Evolutionary conservation across 2,888 invertebrate species (phyloP).

Genomic region (Drosophila birchii): DNA sequence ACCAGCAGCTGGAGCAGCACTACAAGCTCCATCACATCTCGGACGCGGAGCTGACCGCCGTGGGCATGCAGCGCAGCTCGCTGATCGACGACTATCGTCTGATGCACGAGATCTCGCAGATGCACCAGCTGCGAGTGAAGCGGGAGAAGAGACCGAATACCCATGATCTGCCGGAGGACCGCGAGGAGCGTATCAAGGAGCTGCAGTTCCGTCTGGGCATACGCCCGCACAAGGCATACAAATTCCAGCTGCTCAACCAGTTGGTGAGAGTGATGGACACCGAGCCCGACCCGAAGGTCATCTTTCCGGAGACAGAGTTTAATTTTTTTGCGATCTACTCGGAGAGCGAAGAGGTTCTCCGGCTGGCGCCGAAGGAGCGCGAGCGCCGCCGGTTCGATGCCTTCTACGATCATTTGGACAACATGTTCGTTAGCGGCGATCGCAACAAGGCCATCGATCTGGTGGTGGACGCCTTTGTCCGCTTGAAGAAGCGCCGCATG

Average conservation of each 20-base stretch:
- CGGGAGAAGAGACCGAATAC: background rate
- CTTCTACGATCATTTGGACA: conserved; percentile 52
- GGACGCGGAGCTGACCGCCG: conserved; percentile 51
- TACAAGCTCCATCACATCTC: conserved; percentile 50
- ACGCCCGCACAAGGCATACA: conserved; percentile 3
- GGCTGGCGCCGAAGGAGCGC: conserved; percentile 35
- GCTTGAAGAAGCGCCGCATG: conserved; percentile 14
- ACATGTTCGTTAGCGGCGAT: conserved; percentile 38
- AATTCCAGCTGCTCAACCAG: conserved; percentile 32
- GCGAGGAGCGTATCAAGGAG: background rate
- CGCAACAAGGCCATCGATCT: conserved; percentile 39
- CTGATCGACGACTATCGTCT: conserved; percentile 67
- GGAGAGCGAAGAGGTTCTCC: conserved; percentile 5
- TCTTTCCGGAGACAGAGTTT: conserved; percentile 43
- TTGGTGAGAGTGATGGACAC: conserved; percentile 22
- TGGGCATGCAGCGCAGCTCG: conserved; percentile 43
- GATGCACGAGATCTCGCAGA: conserved; percentile 50
- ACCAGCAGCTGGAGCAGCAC: conserved; percentile 33
- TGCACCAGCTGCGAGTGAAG: background rate
- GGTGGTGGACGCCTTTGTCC: conserved; percentile 42
- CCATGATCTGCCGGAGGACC: background rate
- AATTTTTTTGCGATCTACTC: conserved; percentile 36
- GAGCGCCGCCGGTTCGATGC: conserved; percentile 35
- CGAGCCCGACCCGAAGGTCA: conserved; percentile 31
- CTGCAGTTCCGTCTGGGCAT: background rate